A percentile compares a stretch with the other conserved stretches of the same genome.
These are phyloP conservation scores for Flexamia atlantica DNA, from an alignment of 2,888 invertebrate species.

Conservation along the genomic window DNA sequence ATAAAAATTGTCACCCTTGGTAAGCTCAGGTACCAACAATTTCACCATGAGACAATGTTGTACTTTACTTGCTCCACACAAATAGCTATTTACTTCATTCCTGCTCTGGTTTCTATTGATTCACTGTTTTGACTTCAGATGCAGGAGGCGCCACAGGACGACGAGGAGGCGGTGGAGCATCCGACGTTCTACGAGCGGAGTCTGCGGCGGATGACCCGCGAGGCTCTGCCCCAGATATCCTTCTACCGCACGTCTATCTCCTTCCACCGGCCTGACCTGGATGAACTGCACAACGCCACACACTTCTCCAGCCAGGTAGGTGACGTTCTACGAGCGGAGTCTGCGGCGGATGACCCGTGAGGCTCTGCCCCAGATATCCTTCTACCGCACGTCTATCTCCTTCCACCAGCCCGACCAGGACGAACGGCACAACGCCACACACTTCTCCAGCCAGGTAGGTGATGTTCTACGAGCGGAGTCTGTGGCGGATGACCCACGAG, in stretches of 20 bases:
- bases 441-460: constrained; percentile 22
- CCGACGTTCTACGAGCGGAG: constrained; percentile 39
- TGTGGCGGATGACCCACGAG: constrained; percentile 27
- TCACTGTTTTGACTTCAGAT: neutral
- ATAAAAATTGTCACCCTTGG: too few species aligned
- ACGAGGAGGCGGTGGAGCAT: constrained; percentile 16
- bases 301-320: constrained; percentile 20
- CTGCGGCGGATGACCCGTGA: constrained; percentile 37
- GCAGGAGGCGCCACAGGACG: neutral
- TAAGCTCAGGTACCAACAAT: too few species aligned
- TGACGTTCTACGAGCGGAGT: constrained; percentile 34
- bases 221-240: constrained; percentile 27
- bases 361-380: constrained; percentile 20
- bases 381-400: neutral
- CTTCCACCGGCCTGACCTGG: neutral
- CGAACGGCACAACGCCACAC: neutral
- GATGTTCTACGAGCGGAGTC: constrained; percentile 36
- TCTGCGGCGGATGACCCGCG: constrained; percentile 33
- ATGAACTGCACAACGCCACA: constrained; percentile 12
- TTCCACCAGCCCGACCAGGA: neutral
- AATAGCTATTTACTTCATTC: too few species aligned
- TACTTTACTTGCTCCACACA: too few species aligned
- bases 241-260: neutral
- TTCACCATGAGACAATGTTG: too few species aligned
- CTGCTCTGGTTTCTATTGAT: neutral